phyloP scores from a whole-genome alignment of 2,113 vertebrate genomes.

The Picathartes gymnocephalus region DNA sequence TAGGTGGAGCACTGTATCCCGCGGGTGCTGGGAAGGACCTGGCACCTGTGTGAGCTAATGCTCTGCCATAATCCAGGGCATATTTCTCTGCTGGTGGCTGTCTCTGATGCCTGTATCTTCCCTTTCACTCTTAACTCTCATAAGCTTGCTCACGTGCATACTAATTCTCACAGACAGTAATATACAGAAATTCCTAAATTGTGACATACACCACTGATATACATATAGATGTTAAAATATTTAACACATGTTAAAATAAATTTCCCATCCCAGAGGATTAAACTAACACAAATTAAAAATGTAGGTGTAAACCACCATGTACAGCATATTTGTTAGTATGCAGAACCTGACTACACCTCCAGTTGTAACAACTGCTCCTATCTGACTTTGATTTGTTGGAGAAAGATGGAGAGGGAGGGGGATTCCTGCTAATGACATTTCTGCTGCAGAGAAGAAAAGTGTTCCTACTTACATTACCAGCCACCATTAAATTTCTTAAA shows the following conservation, averaged over 20 bases:
- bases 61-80: neutral
- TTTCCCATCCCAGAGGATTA: neutral
- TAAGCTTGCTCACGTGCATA: neutral
- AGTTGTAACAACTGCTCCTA: constrained; percentile 11
- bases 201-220: neutral
- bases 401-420: neutral
- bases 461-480: constrained; percentile 9
- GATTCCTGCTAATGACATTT: constrained; percentile 24
- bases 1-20: neutral
- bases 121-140: neutral
- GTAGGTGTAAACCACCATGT: neutral
- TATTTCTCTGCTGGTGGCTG: neutral
- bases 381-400: constrained; percentile 58
- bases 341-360: neutral
- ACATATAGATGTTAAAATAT: neutral
- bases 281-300: neutral
- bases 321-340: neutral
- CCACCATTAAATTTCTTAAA: constrained; percentile 38
- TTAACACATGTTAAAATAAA: constrained; percentile 27
- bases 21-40: fast-evolving
- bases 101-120: neutral
- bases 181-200: constrained; percentile 9
- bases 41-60: neutral
- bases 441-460: constrained; percentile 31
- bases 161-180: neutral